Percentiles rank a stretch among this genome's conserved stretches.
phyloP scores from a whole-genome alignment of 2,113 vertebrate species.

The Silurus asotus region DNA sequence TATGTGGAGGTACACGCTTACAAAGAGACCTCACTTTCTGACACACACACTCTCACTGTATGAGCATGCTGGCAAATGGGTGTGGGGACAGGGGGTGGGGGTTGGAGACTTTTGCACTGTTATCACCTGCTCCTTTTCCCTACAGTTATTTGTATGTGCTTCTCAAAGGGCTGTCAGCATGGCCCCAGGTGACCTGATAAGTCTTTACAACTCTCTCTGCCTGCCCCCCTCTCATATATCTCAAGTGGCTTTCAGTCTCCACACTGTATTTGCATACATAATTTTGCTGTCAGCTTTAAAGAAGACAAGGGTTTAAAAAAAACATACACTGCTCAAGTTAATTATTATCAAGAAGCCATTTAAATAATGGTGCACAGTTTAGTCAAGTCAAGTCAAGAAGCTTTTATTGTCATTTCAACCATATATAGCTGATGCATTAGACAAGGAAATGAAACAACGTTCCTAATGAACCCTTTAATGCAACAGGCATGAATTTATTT shows the following conservation, averaged over 20 bases:
- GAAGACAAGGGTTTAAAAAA: neutral
- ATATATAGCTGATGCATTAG: no score
- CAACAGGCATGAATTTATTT: neutral
- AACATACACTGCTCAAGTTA: neutral
- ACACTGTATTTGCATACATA: conserved; percentile 53
- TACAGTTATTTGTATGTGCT: conserved; percentile 53
- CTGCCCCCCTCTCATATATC: conserved; percentile 40
- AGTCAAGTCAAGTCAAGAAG: no score
- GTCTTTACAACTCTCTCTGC: conserved; percentile 53
- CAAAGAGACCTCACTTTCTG: conserved; percentile 54
- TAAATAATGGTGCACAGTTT: no score
- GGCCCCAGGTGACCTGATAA: conserved; percentile 57
- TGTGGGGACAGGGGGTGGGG: neutral
- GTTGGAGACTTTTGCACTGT: conserved; percentile 48
- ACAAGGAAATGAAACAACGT: no score
- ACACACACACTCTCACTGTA: conserved; percentile 52
- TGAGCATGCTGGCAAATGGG: conserved; percentile 48
- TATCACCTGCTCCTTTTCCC: conserved; percentile 55
- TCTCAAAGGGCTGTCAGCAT: conserved; percentile 53
- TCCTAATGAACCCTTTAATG: no score
- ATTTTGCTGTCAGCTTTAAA: conserved; percentile 25
- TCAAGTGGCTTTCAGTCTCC: conserved; percentile 33
- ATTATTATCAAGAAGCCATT: no score
- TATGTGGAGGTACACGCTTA: conserved; percentile 54
- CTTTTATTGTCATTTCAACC: no score